Conservation (phyloP, 2,888 invertebrate species). For the Drosophila testacea region DNA sequence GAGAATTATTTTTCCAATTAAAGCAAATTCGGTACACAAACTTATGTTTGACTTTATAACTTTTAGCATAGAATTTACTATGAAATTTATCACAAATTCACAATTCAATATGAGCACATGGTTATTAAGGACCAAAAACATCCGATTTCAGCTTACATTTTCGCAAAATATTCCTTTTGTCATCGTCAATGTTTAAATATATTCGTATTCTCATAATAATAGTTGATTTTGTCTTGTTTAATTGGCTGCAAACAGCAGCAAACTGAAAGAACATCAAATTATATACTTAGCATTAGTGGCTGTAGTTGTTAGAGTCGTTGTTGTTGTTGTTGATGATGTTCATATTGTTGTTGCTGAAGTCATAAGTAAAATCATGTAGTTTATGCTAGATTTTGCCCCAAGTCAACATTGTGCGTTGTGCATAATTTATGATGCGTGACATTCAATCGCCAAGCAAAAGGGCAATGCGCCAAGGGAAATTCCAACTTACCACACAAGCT, state of each 20-base stretch:
- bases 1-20: not conserved
- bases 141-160: not conserved
- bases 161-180: constrained; percentile 5
- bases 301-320: constrained; percentile 10
- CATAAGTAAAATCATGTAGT: constrained; percentile 45
- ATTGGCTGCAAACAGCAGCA: constrained; percentile 28
- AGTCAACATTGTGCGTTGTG: constrained; percentile 75
- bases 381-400: constrained; percentile 52
- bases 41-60: not conserved
- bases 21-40: not conserved
- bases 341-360: constrained; percentile 6
- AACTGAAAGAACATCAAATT: constrained; percentile 46
- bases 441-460: constrained; percentile 72
- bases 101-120: not conserved
- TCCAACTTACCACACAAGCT: constrained; percentile 17
- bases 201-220: not conserved
- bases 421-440: constrained; percentile 83
- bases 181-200: not conserved
- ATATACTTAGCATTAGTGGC: constrained; percentile 31
- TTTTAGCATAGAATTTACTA: not conserved
- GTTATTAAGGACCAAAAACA: not conserved
- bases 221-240: constrained; percentile 21
- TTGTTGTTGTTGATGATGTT: constrained; percentile 16
- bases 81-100: not conserved
- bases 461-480: constrained; percentile 52